Evolutionary conservation across 2,797 vertebrate genomes (phyloP).

Genomic region (Ctenosaura bakeri): DNA sequence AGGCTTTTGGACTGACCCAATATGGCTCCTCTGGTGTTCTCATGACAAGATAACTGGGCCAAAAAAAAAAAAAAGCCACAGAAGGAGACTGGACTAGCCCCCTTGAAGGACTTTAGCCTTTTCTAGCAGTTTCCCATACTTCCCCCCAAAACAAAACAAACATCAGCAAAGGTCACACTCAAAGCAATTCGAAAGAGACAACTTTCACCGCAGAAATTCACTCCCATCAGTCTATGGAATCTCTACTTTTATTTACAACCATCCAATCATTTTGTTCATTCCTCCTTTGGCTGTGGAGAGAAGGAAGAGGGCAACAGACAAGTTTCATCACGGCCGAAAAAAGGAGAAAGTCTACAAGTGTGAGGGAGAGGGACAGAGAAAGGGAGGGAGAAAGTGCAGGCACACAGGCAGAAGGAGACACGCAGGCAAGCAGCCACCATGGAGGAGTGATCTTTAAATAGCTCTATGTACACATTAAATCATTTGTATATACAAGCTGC

Average conservation of each 20-base stretch:
- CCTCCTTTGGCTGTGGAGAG: conserved; percentile 23
- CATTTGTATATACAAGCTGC: conserved; percentile 46
- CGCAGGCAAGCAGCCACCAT: background rate
- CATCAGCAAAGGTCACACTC: too few relatives aligned
- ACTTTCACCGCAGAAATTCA: background rate
- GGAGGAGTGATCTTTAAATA: conserved; percentile 39
- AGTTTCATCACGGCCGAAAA: conserved; percentile 1
- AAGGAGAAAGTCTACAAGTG: background rate
- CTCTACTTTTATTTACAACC: conserved; percentile 50
- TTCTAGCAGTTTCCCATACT: too few relatives aligned
- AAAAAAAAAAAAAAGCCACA: background rate
- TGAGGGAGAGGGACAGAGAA: background rate
- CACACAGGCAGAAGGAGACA: too few relatives aligned
- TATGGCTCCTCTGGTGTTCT: background rate
- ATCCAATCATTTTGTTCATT: background rate
- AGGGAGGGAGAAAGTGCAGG: background rate
- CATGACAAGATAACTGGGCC: too few relatives aligned
- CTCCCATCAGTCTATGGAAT: background rate
- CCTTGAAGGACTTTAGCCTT: background rate
- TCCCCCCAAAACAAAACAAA: too few relatives aligned
- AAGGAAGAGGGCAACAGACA: background rate
- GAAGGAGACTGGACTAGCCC: too few relatives aligned
- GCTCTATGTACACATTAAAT: conserved; percentile 22
- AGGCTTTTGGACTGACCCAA: too few relatives aligned
- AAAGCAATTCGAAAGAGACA: background rate